phyloP scores from a whole-genome alignment of 2,888 invertebrate species.

The Thereva unica region DNA sequence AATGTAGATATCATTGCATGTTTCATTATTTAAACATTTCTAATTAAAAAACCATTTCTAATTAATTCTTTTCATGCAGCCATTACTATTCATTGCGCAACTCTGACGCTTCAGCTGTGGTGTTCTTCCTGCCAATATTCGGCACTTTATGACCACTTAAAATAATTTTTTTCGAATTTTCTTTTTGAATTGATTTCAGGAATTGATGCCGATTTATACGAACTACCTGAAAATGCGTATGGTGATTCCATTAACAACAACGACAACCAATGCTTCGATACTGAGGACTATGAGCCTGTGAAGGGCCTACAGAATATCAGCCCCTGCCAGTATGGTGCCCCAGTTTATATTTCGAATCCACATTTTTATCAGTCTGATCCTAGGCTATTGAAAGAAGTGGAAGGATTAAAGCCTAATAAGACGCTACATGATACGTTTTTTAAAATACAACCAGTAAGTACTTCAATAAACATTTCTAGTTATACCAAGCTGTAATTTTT shows the following conservation, averaged over 20 bases:
- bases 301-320: constrained; percentile 83
- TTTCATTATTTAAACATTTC: too few species aligned
- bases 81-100: too few species aligned
- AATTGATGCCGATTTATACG: constrained; percentile 73
- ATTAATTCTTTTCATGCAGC: too few species aligned
- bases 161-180: not conserved
- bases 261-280: constrained; percentile 74
- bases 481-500: too few species aligned
- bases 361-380: constrained; percentile 86
- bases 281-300: constrained; percentile 68
- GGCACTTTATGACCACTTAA: too few species aligned
- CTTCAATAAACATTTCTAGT: not conserved
- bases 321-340: constrained; percentile 86
- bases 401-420: constrained; percentile 71
- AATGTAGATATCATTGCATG: too few species aligned
- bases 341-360: constrained; percentile 85
- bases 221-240: constrained; percentile 71
- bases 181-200: constrained; percentile 58
- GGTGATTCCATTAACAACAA: constrained; percentile 68
- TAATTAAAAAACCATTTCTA: too few species aligned
- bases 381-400: constrained; percentile 66
- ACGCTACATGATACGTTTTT: constrained; percentile 77
- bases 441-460: constrained; percentile 81
- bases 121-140: too few species aligned
- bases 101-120: too few species aligned